Percentiles rank a stretch among this genome's conserved stretches.
phyloP scores from a whole-genome alignment of 2,888 invertebrate species.

The Micoletzkya japonica region DNA sequence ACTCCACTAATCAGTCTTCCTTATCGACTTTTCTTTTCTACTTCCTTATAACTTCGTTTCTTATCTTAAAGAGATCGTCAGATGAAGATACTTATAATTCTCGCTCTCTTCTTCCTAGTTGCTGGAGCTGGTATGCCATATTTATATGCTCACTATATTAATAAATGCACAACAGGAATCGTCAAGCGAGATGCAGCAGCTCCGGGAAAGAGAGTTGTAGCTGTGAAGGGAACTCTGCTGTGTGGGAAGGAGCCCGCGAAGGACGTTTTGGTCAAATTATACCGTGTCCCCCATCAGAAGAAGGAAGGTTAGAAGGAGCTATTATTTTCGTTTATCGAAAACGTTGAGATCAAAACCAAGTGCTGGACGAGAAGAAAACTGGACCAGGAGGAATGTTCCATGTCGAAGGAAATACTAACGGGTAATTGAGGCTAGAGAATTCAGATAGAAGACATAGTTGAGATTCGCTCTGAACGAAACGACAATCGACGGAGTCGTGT shows the following conservation, averaged over 20 bases:
- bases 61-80: no score
- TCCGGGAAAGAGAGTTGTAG: slow-evolving; percentile 20
- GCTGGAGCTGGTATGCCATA: no score
- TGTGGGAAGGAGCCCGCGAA: slow-evolving; percentile 45
- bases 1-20: no score
- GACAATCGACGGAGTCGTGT: slow-evolving; percentile 35
- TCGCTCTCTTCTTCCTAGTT: no score
- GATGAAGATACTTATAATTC: no score
- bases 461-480: slow-evolving; percentile 46
- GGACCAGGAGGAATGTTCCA: slow-evolving; percentile 46
- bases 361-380: slow-evolving; percentile 40
- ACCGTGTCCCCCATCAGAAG: slow-evolving; percentile 42
- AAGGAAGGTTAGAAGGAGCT: slow-evolving; percentile 33
- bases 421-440: slow-evolving; percentile 9
- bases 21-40: no score
- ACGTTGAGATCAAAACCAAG: slow-evolving; percentile 39
- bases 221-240: slow-evolving; percentile 39
- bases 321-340: background rate
- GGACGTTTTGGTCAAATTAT: slow-evolving; percentile 41
- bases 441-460: background rate
- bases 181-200: slow-evolving; percentile 8
- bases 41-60: no score
- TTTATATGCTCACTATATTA: no score
- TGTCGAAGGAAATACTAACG: slow-evolving; percentile 45
- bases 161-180: slow-evolving; percentile 2